Conservation (phyloP, 2,888 invertebrate genomes). For the Actias luna region DNA sequence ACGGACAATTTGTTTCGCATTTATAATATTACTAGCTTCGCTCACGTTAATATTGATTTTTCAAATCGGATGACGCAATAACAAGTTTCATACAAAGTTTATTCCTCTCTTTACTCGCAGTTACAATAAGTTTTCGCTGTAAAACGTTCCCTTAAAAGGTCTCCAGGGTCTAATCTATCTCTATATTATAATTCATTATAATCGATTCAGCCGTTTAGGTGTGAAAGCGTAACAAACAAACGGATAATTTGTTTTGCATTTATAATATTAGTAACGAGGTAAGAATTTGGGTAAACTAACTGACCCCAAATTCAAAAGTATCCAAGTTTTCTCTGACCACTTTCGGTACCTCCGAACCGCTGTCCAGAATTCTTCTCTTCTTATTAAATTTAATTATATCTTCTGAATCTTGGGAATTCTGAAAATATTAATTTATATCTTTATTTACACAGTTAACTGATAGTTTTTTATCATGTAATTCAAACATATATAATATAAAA, state of each 20-base stretch:
- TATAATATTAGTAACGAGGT: not conserved
- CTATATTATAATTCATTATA: too few species aligned
- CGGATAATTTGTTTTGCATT: not conserved
- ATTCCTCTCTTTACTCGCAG: too few species aligned
- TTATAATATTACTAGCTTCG: too few species aligned
- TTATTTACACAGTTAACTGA: not conserved
- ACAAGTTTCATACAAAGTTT: too few species aligned
- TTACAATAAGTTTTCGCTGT: too few species aligned
- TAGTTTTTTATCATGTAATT: not conserved
- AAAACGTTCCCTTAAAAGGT: too few species aligned
- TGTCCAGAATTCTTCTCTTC: constrained; percentile 38
- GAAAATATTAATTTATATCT: constrained; percentile 16
- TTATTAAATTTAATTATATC: constrained; percentile 21
- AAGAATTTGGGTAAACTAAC: constrained; percentile 14
- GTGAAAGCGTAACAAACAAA: too few species aligned
- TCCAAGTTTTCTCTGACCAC: constrained; percentile 69
- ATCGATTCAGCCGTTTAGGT: too few species aligned
- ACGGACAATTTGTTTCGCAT: too few species aligned
- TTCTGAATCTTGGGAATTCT: constrained; percentile 62
- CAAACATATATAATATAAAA: not conserved
- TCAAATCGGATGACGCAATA: too few species aligned
- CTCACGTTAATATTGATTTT: too few species aligned
- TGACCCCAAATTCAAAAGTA: constrained; percentile 71
- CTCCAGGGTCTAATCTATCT: too few species aligned
- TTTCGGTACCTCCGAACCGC: constrained; percentile 63